Base-by-base conservation (phyloP, 2,888 invertebrate species). In the Eristalis pertinax region DNA sequence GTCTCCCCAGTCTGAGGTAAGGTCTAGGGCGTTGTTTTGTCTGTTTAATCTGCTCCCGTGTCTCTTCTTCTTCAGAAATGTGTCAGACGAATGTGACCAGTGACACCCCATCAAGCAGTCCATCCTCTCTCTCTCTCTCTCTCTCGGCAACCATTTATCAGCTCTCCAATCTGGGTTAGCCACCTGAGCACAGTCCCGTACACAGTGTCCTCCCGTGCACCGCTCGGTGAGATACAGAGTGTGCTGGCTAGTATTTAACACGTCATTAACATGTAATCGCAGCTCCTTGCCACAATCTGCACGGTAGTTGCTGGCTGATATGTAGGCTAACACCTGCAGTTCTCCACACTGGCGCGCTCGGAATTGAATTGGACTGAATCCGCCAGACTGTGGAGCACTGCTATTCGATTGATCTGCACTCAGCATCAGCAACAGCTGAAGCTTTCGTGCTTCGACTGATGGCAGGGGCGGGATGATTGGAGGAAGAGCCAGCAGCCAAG, bases 291-390 rank as follows among this genome's bases (percentile, higher is more conserved):
- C 15, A n/a, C n/a, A n/a, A n/a, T n/a, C n/a, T n/a, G n/a, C n/a
- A n/a, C n/a, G 60, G 60, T n/a, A 60, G 60, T 22, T 13, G 62
- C 19, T 50, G 26, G 60, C 41, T 15, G 63, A 24, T 58, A 84
- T 88, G 60, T 84, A 84, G 84, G 87, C 73, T 87, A 87, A 84
- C 87, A 87, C 84, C 87, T 84, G 87, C 84, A 74, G 41, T 26
- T 50, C 50, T 58, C 43, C 62, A 13, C 19, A 64, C 70, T 60
- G n/a, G n/a, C 70, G 65, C 19, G 35, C 35, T 35, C 35, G 35
- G 4, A 29, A 29, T 29, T 29, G 4, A 29, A 29, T 29, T 50
- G 69, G 75, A 41, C 70, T 43, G 32, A 43, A 11, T 13, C 13
- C 63, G 26, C 22, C 43, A 26, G n/a, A 64, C 67, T 56, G 70